A percentile compares a stretch with the other conserved stretches of the same genome.
These are phyloP conservation scores for Porites lobata DNA, from an alignment of 92 coral and sea anemone species.

Conservation along the genomic window DNA sequence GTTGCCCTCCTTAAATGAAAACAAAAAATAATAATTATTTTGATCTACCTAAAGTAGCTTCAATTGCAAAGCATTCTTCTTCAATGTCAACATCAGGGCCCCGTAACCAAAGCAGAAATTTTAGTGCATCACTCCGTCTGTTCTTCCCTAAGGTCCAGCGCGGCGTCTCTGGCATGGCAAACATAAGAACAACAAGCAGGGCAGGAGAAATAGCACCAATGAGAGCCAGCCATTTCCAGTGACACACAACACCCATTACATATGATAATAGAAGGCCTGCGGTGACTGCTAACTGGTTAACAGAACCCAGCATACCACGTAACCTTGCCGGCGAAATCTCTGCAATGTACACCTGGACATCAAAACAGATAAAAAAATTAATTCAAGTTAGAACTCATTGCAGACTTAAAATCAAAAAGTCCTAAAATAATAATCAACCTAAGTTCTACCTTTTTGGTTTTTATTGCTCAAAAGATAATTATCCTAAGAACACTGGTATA, in stretches of 20 bases:
- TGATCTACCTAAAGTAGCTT: constrained; percentile 75
- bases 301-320: constrained; percentile 91
- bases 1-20: background rate
- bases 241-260: constrained; percentile 60
- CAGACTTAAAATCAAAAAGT: too few species aligned
- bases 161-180: constrained; percentile 92
- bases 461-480: too few species aligned
- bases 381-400: too few species aligned
- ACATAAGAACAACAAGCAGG: constrained; percentile 77
- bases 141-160: constrained; percentile 87
- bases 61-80: constrained; percentile 84
- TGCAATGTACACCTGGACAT: constrained; percentile 85
- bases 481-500: too few species aligned
- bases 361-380: background rate
- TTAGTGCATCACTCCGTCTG: constrained; percentile 75
- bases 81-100: constrained; percentile 77
- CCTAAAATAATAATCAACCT: too few species aligned
- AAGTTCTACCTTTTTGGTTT: too few species aligned
- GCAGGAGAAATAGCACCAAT: constrained; percentile 85
- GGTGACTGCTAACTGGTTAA: constrained; percentile 86
- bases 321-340: constrained; percentile 85
- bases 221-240: constrained; percentile 92
- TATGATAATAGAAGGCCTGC: constrained; percentile 71
- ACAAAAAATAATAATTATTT: background rate
- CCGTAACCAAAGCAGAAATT: constrained; percentile 75